Evolutionary conservation across 2,888 invertebrate species (phyloP).

Genomic region (Drosophila lutescens): DNA sequence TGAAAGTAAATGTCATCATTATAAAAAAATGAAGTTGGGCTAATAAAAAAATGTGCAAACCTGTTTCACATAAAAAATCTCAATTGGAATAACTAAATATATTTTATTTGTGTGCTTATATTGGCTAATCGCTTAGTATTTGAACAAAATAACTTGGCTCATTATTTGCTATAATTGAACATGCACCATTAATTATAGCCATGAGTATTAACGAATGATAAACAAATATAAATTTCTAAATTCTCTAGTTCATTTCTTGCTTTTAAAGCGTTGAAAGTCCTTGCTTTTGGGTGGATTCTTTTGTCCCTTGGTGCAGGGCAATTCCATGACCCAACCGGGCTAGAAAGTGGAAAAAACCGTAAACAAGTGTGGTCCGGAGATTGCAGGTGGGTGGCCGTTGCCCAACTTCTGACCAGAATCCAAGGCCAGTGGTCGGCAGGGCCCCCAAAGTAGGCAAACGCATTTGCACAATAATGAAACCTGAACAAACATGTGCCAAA

Average conservation of each 20-base stretch:
- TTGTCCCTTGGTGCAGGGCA: background rate
- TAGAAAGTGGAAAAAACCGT: background rate
- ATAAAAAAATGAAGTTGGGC: background rate
- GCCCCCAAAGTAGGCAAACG: conserved; percentile 1
- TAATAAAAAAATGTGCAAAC: no score
- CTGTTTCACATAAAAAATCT: no score
- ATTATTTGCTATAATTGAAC: background rate
- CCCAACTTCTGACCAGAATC: background rate
- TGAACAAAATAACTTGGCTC: background rate
- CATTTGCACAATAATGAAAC: conserved; percentile 17
- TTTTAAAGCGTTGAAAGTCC: background rate
- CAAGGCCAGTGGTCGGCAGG: conserved; percentile 2
- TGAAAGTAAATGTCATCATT: background rate
- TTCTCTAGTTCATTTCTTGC: background rate
- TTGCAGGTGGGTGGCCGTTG: background rate
- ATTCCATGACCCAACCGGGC: background rate
- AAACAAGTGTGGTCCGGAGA: background rate
- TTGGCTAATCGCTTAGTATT: background rate
- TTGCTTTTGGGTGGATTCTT: background rate
- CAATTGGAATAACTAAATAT: background rate
- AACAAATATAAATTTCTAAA: no score
- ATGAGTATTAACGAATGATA: no score
- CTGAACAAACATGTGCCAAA: conserved; percentile 7
- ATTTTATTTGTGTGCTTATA: background rate
- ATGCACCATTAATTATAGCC: no score